These are phyloP conservation scores for Wasmannia auropunctata DNA, from an alignment of 1,140 invertebrate species.

Conservation along the genomic window DNA sequence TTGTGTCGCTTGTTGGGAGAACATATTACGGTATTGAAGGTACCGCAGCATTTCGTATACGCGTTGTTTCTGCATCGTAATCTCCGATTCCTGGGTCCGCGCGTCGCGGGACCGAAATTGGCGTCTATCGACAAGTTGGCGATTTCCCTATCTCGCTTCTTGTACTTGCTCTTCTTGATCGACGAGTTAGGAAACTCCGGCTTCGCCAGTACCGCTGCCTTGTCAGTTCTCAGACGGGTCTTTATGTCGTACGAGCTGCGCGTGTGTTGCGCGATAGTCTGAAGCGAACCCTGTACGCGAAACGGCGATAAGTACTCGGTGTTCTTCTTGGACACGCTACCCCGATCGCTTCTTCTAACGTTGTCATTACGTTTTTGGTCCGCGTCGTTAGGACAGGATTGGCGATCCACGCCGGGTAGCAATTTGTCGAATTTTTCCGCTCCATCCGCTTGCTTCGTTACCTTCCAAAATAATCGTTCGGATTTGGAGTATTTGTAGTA, in stretches of 20 bases:
- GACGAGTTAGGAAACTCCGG: constrained; percentile 36
- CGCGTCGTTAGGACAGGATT: constrained; percentile 23
- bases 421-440: constrained; percentile 44
- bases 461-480: constrained; percentile 56
- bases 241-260: constrained; percentile 36
- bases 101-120: constrained; percentile 74
- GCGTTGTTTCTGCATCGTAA: constrained; percentile 63
- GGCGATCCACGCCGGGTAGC: not conserved
- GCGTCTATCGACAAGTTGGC: constrained; percentile 80
- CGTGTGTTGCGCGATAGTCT: constrained; percentile 8
- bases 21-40: constrained; percentile 37
- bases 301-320: constrained; percentile 22
- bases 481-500: constrained; percentile 57
- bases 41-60: constrained; percentile 7
- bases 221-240: constrained; percentile 42
- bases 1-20: constrained; percentile 24
- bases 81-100: constrained; percentile 74
- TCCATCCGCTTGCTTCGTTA: constrained; percentile 44
- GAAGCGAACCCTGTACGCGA: constrained; percentile 17
- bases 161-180: constrained; percentile 66
- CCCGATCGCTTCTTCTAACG: not conserved
- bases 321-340: not conserved
- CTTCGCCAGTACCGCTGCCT: not conserved
- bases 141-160: constrained; percentile 77
- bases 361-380: constrained; percentile 8